Base-by-base conservation (phyloP, 1,140 invertebrate genomes). In the Solen grandis region DNA sequence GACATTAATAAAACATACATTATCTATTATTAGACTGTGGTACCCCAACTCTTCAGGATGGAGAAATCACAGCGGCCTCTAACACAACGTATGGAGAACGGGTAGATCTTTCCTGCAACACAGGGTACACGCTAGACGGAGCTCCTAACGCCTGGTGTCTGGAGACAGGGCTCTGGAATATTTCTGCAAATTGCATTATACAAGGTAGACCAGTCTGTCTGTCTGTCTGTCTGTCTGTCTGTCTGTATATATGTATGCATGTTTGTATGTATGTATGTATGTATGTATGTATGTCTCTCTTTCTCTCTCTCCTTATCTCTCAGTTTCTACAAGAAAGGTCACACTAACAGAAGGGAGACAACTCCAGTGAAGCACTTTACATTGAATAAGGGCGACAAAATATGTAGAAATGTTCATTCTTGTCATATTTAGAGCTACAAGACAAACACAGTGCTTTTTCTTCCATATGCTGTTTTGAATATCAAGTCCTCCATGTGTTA, bases 1-100 rank as follows among this genome's bases (percentile, higher is more conserved):
- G n/a, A n/a, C n/a, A n/a, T n/a, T n/a, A n/a, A n/a, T n/a, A n/a
- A n/a, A n/a, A n/a, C n/a, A n/a, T n/a, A n/a, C n/a, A n/a, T n/a
- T n/a, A n/a, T n/a, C n/a, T n/a, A n/a, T 25, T 35, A 38, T 38
- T 38, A 73, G 69, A 73, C 35, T 73, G 69, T 59, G 52, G 54
- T 8, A 33, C 57, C 35, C 69, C 54, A 19, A 59, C 52, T 5
- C 52, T 27, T 38, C 2, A 22, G n/a, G 59, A 73, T 73, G 69
- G 69, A 25, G 33, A 13, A 8, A 16, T 1, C 27, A 57, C 35
- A 16, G 54, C n/a, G 5, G 33, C 27, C 5, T 4, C 52, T 0
- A 73, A 52, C 10, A 73, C 69, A 3, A 29, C 22, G 65, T 68
- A 46, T 29, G 65, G 65, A 16, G 50, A 36, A 22, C 36, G 41